Evolutionary conservation across 2,797 vertebrate genomes (phyloP).

Genomic region (Sebastiscus albofasciatus): DNA sequence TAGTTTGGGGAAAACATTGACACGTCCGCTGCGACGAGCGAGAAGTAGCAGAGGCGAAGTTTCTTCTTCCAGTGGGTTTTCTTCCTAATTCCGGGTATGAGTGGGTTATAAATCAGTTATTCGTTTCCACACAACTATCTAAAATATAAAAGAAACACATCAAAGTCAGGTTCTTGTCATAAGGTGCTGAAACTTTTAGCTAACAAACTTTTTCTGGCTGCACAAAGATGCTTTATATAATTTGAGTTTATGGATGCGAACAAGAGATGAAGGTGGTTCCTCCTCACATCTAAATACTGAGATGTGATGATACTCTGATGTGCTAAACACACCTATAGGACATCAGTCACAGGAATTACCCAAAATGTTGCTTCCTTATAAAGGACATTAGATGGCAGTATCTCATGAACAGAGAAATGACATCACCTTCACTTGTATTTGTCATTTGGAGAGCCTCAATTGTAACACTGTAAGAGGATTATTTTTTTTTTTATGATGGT

Average conservation of each 20-base stretch:
- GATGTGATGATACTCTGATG: too few relatives aligned
- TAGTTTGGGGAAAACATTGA: neutral
- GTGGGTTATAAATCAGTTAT: neutral
- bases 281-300: neutral
- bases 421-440: neutral
- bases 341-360: too few relatives aligned
- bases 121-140: neutral
- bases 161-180: neutral
- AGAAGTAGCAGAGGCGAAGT: neutral
- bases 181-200: neutral
- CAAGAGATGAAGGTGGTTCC: neutral
- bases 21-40: neutral
- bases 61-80: neutral
- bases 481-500: neutral
- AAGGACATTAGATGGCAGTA: slow-evolving; percentile 22
- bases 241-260: neutral
- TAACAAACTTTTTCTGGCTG: neutral
- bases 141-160: neutral
- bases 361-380: neutral
- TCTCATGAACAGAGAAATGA: neutral
- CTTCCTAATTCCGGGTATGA: neutral
- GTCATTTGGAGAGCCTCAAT: neutral
- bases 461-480: neutral
- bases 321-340: neutral
- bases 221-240: neutral